Conservation (phyloP, 2,797 vertebrate genomes). For the Phoebastria nigripes region DNA sequence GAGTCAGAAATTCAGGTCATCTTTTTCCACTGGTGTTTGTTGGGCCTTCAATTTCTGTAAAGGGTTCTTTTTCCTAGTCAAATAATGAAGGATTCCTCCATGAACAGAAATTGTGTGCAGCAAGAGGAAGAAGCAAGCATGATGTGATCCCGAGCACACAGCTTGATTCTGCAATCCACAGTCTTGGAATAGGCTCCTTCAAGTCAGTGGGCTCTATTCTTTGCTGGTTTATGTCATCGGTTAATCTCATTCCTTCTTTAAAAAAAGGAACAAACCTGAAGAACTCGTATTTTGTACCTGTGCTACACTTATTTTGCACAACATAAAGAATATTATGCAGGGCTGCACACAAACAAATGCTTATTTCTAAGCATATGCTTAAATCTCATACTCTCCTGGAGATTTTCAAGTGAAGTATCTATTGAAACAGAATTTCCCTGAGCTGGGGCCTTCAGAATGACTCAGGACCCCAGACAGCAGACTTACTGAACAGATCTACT, state of each 20-base stretch:
- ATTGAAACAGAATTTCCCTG: neutral
- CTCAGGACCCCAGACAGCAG: neutral
- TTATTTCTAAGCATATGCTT: neutral
- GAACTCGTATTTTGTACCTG: neutral
- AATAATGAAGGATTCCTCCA: neutral
- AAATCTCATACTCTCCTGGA: neutral
- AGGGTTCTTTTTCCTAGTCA: neutral
- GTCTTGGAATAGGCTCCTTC: neutral
- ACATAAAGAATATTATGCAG: neutral
- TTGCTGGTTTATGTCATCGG: neutral
- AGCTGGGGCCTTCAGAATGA: neutral
- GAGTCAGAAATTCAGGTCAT: neutral
- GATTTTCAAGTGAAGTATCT: neutral
- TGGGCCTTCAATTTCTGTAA: conserved; percentile 12
- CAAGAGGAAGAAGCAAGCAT: neutral
- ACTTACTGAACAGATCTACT: neutral
- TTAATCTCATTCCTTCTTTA: neutral
- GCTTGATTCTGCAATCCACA: neutral
- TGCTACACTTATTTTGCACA: neutral
- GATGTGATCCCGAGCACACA: neutral
- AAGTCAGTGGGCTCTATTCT: neutral
- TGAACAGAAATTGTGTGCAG: neutral
- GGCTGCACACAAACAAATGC: neutral
- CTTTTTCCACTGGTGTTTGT: neutral
- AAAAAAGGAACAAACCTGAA: neutral